Evolutionary conservation across 2,113 vertebrate genomes (phyloP), one percentile per base, ranked within the genome.

Genomic region (Carlito syrichta): DNA sequence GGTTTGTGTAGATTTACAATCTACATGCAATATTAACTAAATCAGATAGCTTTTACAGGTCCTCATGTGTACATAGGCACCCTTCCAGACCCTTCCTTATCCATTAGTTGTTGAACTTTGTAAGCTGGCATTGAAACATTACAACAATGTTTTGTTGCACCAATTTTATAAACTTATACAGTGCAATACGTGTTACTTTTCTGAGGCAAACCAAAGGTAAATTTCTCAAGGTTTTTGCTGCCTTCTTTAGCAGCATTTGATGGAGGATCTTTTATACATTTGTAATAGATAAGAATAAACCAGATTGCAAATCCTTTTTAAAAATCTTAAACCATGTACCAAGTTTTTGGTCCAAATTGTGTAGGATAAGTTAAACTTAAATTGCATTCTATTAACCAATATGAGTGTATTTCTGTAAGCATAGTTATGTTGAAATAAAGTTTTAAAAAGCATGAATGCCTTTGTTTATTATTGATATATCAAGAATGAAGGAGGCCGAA

Each of bases 371-470:
- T 98, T 98, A 97, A 97, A 98, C 97, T 98, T 98, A 98, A 99
- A 98, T 98, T 98, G 97, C 98, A 98, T 98, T 98, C 96, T 99
- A 98, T 99, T 99, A 99, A 99, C 98, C 97, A 89, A 95, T 98
- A 96, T 98, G 98, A 98, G 98, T 99, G 98, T 99, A 98, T 98
- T 98, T 99, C 98, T 98, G 98, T 98, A 98, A 98, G 97, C 98
- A 98, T 99, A 98, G 99, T 98, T 98, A 98, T 94, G 97, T 98
- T 98, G 97, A 99, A 99, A 99, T 99, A 99, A 99, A 99, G 98
- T 98, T 99, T 98, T 98, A 97, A 98, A 98, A 98, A 98, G 97
- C 81, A 10, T 69, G 32, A n/a, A 83, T 89, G 94, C 83, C 97
- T 98, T 94, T 93, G 23, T 95, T 82, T 98, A 25, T 97, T 97